Percentiles rank a stretch among this genome's conserved stretches.
Conservation (phyloP, 2,797 vertebrate genomes). For the Hippocampus kuda region DNA sequence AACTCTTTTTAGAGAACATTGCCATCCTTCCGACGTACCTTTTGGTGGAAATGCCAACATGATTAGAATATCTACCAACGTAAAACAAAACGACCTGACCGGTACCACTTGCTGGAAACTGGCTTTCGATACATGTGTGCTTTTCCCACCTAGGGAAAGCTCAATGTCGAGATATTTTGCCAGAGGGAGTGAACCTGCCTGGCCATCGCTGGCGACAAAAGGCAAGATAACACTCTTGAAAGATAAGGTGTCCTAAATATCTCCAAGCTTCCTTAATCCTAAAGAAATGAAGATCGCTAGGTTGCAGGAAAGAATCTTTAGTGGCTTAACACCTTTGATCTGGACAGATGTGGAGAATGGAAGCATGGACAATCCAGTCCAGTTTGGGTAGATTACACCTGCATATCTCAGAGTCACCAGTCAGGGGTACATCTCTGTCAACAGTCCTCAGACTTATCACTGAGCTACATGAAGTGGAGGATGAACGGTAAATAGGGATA, state of each 20-base stretch:
- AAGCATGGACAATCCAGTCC: conserved; percentile 44
- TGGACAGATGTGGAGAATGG: conserved; percentile 36
- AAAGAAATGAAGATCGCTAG: conserved; percentile 46
- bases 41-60: background rate
- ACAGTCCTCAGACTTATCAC: conserved; percentile 47
- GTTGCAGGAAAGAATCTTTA: conserved; percentile 31
- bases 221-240: conserved; percentile 43
- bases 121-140: background rate
- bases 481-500: conserved; percentile 31
- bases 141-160: conserved; percentile 43
- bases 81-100: background rate
- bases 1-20: background rate
- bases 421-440: conserved; percentile 50
- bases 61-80: background rate
- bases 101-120: no score
- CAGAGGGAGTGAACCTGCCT: conserved; percentile 21
- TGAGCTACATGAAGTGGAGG: conserved; percentile 38
- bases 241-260: conserved; percentile 57
- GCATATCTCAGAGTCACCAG: conserved; percentile 52
- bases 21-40: background rate
- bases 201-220: conserved; percentile 39
- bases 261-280: conserved; percentile 59
- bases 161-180: conserved; percentile 50
- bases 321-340: conserved; percentile 61
- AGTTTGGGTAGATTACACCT: conserved; percentile 58